phyloP scores from a whole-genome alignment of 1,140 invertebrate genomes.

The Pogonus chalceus region DNA sequence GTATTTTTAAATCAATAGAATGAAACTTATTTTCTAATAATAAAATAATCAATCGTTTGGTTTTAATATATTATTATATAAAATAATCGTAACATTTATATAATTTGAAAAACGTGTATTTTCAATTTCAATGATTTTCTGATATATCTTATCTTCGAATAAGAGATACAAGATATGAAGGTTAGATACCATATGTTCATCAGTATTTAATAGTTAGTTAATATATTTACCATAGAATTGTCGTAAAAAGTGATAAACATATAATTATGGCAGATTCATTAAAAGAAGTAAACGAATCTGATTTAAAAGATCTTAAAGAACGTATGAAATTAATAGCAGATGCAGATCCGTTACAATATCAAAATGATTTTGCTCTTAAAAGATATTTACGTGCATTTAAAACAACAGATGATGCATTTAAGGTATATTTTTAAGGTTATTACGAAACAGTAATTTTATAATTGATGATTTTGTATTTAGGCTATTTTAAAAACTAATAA shows the following conservation, averaged over 20 bases:
- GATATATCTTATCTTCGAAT: too few relatives aligned
- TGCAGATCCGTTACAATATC: slow-evolving; percentile 58
- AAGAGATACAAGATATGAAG: too few relatives aligned
- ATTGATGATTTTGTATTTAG: slow-evolving; percentile 33
- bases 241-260: neutral
- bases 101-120: too few relatives aligned
- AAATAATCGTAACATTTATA: too few relatives aligned
- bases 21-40: too few relatives aligned
- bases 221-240: neutral
- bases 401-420: slow-evolving; percentile 58
- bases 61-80: too few relatives aligned
- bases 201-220: neutral
- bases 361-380: slow-evolving; percentile 58
- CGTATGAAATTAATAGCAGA: slow-evolving; percentile 58
- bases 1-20: too few relatives aligned
- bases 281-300: slow-evolving; percentile 42
- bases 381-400: slow-evolving; percentile 60
- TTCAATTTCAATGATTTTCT: too few relatives aligned
- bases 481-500: slow-evolving; percentile 67
- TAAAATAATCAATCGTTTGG: too few relatives aligned
- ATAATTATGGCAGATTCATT: neutral
- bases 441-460: slow-evolving; percentile 4
- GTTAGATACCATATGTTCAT: slow-evolving; percentile 6
- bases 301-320: slow-evolving; percentile 52
- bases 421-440: slow-evolving; percentile 37